phyloP scores from a whole-genome alignment of 2,113 vertebrate species.

The Phylloscopus trochilus region DNA sequence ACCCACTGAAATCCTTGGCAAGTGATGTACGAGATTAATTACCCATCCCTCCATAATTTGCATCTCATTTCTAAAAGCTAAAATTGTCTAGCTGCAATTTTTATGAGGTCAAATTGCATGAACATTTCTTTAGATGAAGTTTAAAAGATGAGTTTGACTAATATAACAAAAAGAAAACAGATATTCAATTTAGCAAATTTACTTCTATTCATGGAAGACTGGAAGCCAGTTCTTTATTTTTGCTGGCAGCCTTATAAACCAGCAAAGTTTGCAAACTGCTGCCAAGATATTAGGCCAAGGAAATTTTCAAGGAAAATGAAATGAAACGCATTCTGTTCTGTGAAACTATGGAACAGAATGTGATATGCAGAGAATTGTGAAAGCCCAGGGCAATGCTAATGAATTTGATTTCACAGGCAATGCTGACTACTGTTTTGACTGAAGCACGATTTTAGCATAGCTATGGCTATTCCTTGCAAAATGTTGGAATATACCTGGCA shows the following conservation, averaged over 20 bases:
- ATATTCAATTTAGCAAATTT: constrained; percentile 1
- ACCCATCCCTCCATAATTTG: not conserved
- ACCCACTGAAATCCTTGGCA: not conserved
- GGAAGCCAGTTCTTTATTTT: not conserved
- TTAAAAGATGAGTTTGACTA: not conserved
- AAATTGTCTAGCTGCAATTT: not conserved
- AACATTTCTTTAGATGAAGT: not conserved
- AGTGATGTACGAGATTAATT: not conserved
- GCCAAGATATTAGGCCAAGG: not conserved
- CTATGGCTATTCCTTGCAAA: not conserved
- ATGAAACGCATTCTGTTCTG: not conserved
- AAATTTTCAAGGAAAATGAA: not conserved
- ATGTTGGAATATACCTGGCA: not conserved
- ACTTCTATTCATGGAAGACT: constrained; percentile 9
- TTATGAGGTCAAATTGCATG: not conserved
- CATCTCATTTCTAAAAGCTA: not conserved
- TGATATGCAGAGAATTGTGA: not conserved
- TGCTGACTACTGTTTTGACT: not conserved
- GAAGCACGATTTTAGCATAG: not conserved
- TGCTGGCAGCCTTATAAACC: not conserved
- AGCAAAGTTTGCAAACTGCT: not conserved
- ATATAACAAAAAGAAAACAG: not conserved
- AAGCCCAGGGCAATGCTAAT: not conserved
- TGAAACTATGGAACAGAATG: not conserved
- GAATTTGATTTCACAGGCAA: constrained; percentile 9